These are phyloP conservation scores for Glaucidium brasilianum DNA, from an alignment of 2,113 vertebrate genomes.

Conservation along the genomic window DNA sequence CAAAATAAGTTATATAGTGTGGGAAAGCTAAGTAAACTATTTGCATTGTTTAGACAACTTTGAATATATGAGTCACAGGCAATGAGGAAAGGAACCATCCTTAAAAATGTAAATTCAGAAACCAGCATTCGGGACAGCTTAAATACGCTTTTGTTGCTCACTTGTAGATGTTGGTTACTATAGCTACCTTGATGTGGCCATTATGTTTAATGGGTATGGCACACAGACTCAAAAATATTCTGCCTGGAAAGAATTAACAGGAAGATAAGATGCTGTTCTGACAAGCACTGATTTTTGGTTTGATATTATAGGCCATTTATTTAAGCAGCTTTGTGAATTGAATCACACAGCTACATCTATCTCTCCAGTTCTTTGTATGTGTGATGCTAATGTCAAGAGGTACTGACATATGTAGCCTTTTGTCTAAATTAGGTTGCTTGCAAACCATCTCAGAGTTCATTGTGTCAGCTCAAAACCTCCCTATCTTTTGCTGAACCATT, in stretches of 20 bases:
- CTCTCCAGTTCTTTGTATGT: not conserved
- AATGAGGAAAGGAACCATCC: not conserved
- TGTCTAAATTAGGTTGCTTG: constrained; percentile 51
- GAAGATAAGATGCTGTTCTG: not conserved
- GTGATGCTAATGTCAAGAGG: not conserved
- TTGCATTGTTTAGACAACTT: not conserved
- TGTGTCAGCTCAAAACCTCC: constrained; percentile 53
- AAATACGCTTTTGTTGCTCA: not conserved
- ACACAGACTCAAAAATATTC: not conserved
- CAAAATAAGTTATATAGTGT: not conserved
- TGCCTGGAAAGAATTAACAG: not conserved
- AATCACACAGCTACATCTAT: not conserved
- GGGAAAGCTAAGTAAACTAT: not conserved
- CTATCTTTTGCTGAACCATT: constrained; percentile 63
- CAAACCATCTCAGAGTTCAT: constrained; percentile 32
- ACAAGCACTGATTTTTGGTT: not conserved
- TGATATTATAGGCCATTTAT: not conserved
- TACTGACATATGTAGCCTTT: not conserved
- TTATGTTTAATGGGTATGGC: not conserved
- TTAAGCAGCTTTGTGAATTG: not conserved
- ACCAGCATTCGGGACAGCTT: not conserved
- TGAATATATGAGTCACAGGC: not conserved
- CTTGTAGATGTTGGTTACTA: not conserved
- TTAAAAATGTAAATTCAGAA: not conserved
- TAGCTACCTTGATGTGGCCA: not conserved